Conservation (phyloP, 2,797 vertebrate genomes). For the Ctenopoma multispine region DNA sequence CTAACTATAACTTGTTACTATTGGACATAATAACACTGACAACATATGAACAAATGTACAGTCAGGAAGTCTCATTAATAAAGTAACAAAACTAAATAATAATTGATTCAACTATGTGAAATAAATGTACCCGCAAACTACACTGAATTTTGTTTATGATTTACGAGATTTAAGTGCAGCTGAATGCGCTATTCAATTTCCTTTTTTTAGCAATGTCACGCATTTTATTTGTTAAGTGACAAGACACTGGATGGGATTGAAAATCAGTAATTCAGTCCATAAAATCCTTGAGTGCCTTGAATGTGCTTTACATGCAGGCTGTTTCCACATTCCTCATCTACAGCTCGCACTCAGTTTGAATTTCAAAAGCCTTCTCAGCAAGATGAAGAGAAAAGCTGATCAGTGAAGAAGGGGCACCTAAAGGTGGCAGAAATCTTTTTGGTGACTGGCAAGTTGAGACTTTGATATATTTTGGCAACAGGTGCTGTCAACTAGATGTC, state of each 20-base stretch:
- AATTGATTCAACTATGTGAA: background rate
- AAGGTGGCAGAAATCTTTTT: background rate
- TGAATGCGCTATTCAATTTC: background rate
- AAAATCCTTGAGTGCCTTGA: background rate
- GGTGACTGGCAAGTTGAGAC: background rate
- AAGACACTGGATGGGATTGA: background rate
- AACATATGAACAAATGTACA: too few species aligned
- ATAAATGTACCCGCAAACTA: background rate
- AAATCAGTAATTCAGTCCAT: background rate
- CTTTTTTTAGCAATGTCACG: background rate
- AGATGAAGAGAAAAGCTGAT: background rate
- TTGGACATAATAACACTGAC: too few species aligned
- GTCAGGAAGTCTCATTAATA: background rate
- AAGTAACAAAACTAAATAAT: background rate
- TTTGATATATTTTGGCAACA: background rate
- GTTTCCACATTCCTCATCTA: background rate
- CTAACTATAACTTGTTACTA: too few species aligned
- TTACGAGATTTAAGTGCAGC: background rate
- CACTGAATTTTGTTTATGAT: background rate
- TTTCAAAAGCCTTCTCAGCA: background rate
- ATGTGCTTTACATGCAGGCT: background rate
- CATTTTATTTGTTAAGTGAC: background rate
- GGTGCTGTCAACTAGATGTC: constrained; percentile 1
- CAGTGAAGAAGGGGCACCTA: too few species aligned
- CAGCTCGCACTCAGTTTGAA: background rate